These are phyloP conservation scores for Cryptoblepharus egeriae DNA, from an alignment of 2,797 vertebrate species.

Conservation along the genomic window DNA sequence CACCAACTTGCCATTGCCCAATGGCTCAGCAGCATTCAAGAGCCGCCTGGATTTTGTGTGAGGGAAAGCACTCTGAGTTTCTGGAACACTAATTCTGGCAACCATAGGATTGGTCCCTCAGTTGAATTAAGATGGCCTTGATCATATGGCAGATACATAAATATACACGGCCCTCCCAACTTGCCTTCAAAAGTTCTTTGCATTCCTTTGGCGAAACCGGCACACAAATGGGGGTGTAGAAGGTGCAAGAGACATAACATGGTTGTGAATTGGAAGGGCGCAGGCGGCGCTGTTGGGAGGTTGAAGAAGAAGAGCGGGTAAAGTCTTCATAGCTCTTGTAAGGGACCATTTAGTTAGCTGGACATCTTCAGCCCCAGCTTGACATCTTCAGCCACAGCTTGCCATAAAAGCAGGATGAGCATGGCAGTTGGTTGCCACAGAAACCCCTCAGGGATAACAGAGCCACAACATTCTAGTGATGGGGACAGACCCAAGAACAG, in stretches of 20 bases:
- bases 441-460: neutral
- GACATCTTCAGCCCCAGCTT: slow-evolving; percentile 21
- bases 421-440: slow-evolving; percentile 20
- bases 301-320: neutral
- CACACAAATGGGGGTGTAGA: slow-evolving; percentile 32
- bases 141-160: no score
- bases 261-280: slow-evolving; percentile 19
- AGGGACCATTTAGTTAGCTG: slow-evolving; percentile 20
- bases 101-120: no score
- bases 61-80: no score
- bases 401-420: neutral
- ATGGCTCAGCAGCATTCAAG: no score
- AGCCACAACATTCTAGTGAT: neutral
- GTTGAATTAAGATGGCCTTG: no score
- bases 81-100: no score
- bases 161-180: neutral
- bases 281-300: neutral
- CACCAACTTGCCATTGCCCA: no score
- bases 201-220: neutral
- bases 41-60: no score
- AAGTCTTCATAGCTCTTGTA: slow-evolving; percentile 39
- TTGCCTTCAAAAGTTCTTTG: slow-evolving; percentile 4
- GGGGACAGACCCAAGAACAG: no score
- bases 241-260: slow-evolving; percentile 35
- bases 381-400: slow-evolving; percentile 7